Evolutionary conservation across 2,797 vertebrate species (phyloP).

Genomic region (Macropus fuliginosus): DNA sequence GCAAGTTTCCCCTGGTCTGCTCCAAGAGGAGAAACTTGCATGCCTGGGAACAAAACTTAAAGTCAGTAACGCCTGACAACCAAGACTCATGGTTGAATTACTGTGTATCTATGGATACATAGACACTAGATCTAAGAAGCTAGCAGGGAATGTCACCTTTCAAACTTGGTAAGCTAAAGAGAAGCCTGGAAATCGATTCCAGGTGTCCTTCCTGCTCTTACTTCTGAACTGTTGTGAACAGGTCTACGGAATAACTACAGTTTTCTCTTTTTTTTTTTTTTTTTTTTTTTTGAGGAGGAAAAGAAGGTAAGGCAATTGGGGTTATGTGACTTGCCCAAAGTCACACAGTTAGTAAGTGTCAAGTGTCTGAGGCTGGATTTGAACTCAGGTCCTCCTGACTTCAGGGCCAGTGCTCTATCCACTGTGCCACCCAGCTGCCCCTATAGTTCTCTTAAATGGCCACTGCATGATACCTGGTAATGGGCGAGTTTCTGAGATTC

Average conservation of each 20-base stretch:
- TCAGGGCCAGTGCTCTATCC: too few relatives aligned
- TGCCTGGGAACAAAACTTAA: background rate
- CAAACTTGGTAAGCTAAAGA: background rate
- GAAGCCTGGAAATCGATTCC: background rate
- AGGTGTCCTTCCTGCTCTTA: background rate
- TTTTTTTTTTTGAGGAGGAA: too few relatives aligned
- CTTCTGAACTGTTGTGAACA: background rate
- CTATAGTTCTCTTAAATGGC: background rate
- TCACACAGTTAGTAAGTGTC: too few relatives aligned
- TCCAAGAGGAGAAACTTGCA: background rate
- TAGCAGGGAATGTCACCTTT: slow-evolving; percentile 37
- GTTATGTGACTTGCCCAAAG: too few relatives aligned
- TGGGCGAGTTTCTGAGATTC: slow-evolving; percentile 97
- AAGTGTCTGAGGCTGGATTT: too few relatives aligned
- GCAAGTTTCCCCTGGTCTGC: background rate
- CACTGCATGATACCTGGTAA: slow-evolving; percentile 90
- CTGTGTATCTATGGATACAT: background rate
- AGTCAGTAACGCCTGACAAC: background rate
- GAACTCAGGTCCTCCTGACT: too few relatives aligned
- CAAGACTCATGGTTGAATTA: background rate
- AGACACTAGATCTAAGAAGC: background rate
- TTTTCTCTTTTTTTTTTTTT: background rate
- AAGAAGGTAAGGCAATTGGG: too few relatives aligned
- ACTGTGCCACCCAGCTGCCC: too few relatives aligned
- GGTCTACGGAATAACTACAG: background rate